Evolutionary conservation across 2,113 vertebrate genomes (phyloP), one percentile per base, ranked within the genome.

Genomic region (Conger conger): DNA sequence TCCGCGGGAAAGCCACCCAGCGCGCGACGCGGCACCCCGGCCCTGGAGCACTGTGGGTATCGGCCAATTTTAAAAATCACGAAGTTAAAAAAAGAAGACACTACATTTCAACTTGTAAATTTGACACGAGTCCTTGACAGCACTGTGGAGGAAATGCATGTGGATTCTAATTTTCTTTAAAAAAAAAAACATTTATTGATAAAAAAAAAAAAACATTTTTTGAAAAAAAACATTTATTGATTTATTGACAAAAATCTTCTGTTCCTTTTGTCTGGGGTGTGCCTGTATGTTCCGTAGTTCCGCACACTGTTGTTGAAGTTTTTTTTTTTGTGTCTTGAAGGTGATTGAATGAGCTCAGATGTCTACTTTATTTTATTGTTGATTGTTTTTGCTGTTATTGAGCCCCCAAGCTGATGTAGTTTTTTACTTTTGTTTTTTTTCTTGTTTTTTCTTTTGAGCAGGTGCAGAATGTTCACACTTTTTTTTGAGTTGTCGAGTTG

Each of bases 61-160:
- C 42, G 36, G 68, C 80, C 83, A 90, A 90, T 42, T 88, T 78
- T 88, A 60, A n/a, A n/a, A n/a, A n/a, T n/a, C n/a, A n/a, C n/a
- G n/a, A 57, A 88, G 85, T 68, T 82, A 45, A 85, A 45, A 84
- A 86, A 88, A 33, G n/a, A 73, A 73, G 27, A n/a, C 68, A 57
- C 38, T 53, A 82, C 86, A 85, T 89, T 91, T 92, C 27, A 87
- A 45, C 60, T 93, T 91, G 89, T 92, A 92, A 91, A 93, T 94
- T 92, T 93, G 88, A 93, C 92, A 83, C 79, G 86, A 88, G 90
- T 87, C 92, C 93, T 94, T 92, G 90, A 87, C 93, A 92, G 91
- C 94, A 93, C 91, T 93, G 94, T 93, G 95, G 93, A 94, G 93
- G 90, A 90, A 92, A 94, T 95, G 94, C 93, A 93, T 95, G 94